Percentiles rank a stretch among this genome's conserved stretches.
Conservation (phyloP, 2,113 vertebrate species). For the Copsychus sechellarum region DNA sequence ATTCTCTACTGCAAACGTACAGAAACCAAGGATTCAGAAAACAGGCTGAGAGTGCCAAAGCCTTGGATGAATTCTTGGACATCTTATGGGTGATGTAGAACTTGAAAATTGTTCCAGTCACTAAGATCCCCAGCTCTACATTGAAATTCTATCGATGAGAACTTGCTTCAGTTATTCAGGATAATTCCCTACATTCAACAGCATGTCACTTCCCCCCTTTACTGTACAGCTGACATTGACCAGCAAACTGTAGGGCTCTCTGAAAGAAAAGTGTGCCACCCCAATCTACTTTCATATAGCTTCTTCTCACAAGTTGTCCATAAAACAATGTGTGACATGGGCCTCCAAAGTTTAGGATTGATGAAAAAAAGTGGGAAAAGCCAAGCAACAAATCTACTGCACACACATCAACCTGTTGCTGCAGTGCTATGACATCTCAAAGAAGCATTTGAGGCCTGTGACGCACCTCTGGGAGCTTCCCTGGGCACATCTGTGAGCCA, state of each 20-base stretch:
- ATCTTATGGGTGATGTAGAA: not conserved
- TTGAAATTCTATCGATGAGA: not conserved
- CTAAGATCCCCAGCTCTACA: conserved; percentile 18
- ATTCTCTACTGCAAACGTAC: not conserved
- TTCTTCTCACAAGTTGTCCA: conserved; percentile 63
- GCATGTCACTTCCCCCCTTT: conserved; percentile 35
- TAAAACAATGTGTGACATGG: conserved; percentile 77
- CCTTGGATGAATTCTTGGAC: conserved; percentile 24
- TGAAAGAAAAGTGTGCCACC: conserved; percentile 24
- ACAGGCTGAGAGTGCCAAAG: conserved; percentile 12
- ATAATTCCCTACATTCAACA: conserved; percentile 60
- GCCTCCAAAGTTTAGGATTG: conserved; percentile 73
- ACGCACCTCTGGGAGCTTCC: conserved; percentile 86
- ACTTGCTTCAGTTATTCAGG: conserved; percentile 52
- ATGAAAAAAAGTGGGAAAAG: conserved; percentile 77
- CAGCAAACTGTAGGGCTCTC: conserved; percentile 8
- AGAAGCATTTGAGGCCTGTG: conserved; percentile 83
- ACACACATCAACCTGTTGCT: conserved; percentile 82
- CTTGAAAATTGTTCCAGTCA: conserved; percentile 13
- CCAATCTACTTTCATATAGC: not conserved
- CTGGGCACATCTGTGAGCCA: conserved; percentile 87
- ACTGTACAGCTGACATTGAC: conserved; percentile 50
- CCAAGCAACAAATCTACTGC: conserved; percentile 83
- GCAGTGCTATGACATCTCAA: conserved; percentile 84
- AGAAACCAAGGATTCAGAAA: conserved; percentile 8